These are phyloP conservation scores for Lanius ludovicianus DNA, from an alignment of 2,113 vertebrate genomes.

Conservation along the genomic window DNA sequence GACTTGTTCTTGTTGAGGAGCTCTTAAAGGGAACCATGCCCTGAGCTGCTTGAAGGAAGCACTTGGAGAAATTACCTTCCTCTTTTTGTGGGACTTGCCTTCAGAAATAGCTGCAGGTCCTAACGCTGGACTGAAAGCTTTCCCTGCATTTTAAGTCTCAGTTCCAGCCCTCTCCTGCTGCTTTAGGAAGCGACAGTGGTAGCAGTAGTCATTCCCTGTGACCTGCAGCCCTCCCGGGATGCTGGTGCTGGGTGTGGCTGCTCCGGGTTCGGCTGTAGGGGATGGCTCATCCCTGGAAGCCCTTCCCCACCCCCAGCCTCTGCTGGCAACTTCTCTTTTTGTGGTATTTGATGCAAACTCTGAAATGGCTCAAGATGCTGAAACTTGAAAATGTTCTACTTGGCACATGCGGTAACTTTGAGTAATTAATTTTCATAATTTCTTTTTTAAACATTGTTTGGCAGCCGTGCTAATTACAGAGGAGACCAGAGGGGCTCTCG, in stretches of 20 bases:
- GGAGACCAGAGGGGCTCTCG: not conserved
- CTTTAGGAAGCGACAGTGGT: rapidly evolving
- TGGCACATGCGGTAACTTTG: not conserved
- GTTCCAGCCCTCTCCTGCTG: not conserved
- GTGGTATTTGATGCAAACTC: not conserved
- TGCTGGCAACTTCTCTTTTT: not conserved
- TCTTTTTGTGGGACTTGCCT: not conserved
- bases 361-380: not conserved
- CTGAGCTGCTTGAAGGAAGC: not conserved
- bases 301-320: not conserved
- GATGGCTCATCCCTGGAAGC: rapidly evolving
- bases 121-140: not conserved
- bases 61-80: not conserved
- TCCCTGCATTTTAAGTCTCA: not conserved
- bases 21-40: not conserved
- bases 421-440: not conserved
- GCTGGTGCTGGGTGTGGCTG: not conserved
- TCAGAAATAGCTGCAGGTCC: not conserved
- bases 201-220: rapidly evolving
- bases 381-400: not conserved
- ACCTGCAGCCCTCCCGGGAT: rapidly evolving
- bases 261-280: rapidly evolving
- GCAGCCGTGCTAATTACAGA: not conserved
- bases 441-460: not conserved
- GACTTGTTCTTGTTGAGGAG: too few species aligned